phyloP scores from a whole-genome alignment of 2,797 vertebrate species.

The Sternarchorhynchus goeldii region DNA sequence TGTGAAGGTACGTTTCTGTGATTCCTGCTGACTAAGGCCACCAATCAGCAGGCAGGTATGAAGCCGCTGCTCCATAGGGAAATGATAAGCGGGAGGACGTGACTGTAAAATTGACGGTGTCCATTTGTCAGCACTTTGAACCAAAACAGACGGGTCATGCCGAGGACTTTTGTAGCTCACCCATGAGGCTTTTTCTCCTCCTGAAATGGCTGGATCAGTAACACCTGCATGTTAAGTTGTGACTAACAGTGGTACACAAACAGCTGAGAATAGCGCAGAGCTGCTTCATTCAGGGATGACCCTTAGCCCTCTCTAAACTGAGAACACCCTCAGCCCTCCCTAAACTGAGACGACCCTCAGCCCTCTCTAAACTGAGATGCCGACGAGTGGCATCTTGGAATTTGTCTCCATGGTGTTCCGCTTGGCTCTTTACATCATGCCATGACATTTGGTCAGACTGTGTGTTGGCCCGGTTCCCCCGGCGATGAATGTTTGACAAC shows the following conservation, averaged over 20 bases:
- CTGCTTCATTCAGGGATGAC: background rate
- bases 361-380: background rate
- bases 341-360: background rate
- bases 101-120: background rate
- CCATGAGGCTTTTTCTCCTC: too few species aligned
- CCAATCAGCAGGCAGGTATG: background rate
- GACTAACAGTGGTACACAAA: too few species aligned
- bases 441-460: constrained; percentile 43
- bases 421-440: constrained; percentile 20
- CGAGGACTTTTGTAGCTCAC: too few species aligned
- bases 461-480: constrained; percentile 9
- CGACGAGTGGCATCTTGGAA: background rate
- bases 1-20: background rate
- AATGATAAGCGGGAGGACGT: background rate
- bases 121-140: too few species aligned
- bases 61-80: background rate
- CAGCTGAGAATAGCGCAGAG: too few species aligned
- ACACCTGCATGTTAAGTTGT: too few species aligned
- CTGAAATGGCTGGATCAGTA: too few species aligned
- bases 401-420: constrained; percentile 18
- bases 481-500: constrained; percentile 45
- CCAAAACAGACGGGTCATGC: too few species aligned
- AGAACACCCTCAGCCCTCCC: background rate
- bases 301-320: background rate
- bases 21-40: background rate